Evolutionary conservation across 2,113 vertebrate species (phyloP).

Genomic region (Austrofundulus limnaeus): DNA sequence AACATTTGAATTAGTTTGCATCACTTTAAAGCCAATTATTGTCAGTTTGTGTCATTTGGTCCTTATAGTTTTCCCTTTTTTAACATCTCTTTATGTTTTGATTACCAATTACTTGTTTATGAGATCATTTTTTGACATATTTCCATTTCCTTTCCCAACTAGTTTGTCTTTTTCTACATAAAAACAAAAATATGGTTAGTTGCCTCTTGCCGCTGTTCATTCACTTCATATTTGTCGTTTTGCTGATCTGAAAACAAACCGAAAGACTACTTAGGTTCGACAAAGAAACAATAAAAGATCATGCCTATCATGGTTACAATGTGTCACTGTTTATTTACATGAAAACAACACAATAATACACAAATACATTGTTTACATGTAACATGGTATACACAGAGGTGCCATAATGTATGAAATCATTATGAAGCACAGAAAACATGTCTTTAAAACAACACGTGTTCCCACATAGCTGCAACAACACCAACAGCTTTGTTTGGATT

Average conservation of each 20-base stretch:
- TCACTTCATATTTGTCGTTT: neutral
- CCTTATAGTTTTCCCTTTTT: too few relatives aligned
- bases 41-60: too few relatives aligned
- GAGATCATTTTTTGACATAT: too few relatives aligned
- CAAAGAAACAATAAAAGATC: neutral
- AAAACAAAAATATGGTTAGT: too few relatives aligned
- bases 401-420: conserved; percentile 46
- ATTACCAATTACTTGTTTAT: too few relatives aligned
- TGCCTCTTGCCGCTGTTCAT: too few relatives aligned
- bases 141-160: too few relatives aligned
- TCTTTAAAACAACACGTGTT: conserved; percentile 28
- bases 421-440: conserved; percentile 53
- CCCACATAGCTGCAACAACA: conserved; percentile 29
- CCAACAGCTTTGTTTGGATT: conserved; percentile 25
- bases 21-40: too few relatives aligned
- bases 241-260: neutral
- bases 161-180: too few relatives aligned
- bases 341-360: conserved; percentile 55
- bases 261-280: too few relatives aligned
- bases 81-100: too few relatives aligned
- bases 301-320: conserved; percentile 8
- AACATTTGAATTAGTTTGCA: too few relatives aligned
- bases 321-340: conserved; percentile 69
- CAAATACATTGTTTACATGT: conserved; percentile 57
- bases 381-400: conserved; percentile 56